Base-by-base conservation (phyloP, 2,888 invertebrate genomes). In the Lissocephala sabroskyi region DNA sequence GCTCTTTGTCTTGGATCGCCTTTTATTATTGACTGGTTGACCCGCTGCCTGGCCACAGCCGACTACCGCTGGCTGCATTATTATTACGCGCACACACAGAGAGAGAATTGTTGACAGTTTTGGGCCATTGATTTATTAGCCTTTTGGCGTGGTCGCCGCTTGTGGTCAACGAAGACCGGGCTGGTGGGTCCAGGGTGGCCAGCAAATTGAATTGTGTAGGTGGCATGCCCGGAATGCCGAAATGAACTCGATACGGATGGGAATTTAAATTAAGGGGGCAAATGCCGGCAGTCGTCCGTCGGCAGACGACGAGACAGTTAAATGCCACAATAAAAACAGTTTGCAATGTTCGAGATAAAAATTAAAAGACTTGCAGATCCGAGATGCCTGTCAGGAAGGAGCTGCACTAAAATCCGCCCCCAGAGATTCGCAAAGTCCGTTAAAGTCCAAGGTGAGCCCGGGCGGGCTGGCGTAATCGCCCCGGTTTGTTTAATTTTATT, bases 271-370 rank as follows among this genome's bases (percentile, higher is more conserved):
- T 76, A 68, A 73, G 70, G 75, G 75, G 67, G 61, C 61, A 45
- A 76, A 68, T 32, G 30, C 4, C 30, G 11, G 46, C 61, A 35
- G 45, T 53, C 70, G 52, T 65, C 45, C 59, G 16, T 16, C 16
- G 16, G 62, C 77, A 68, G 68, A 76, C 77, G 77, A 54, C 57
- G 59, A 49, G 63, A 70, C 68, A 68, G 68, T 68, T 68, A 79
- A 79, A 60, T 59, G 65, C 59, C 60, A 64, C 65, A 75, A 64
- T 65, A 74, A 76, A 78, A 78, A 76, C 76, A 42, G 77, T 68
- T 68, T 75, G 73, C 74, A 76, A 73, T 74, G 67, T 74, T 79
- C 63, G 65, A 79, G 74, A 79, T 77, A 81, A 79, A 79, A 80
- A 77, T 80, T 77, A 79, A 81, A 81, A 75, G 81, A 80, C 75